Base-by-base conservation (phyloP, 2,113 vertebrate genomes). In the Nyctibius bracteatus region DNA sequence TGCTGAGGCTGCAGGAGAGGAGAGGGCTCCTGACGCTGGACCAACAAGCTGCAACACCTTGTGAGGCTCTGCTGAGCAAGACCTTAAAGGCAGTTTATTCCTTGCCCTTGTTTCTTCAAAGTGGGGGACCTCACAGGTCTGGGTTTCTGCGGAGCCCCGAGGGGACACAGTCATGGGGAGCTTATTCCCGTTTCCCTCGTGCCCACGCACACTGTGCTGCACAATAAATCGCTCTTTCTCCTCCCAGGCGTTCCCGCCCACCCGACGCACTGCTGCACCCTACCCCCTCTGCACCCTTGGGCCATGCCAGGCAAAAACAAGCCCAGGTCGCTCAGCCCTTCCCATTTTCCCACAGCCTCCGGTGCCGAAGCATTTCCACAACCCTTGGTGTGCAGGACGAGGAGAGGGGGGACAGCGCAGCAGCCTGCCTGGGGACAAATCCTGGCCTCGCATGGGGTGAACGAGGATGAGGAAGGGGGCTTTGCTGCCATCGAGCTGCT, bases 281-380 rank as follows among this genome's bases (percentile, higher is more conserved):
- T 30, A 8, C 51, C 27, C 18, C 25, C 25, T 28, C 63, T 47
- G 27, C 77, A 87, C 41, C 70, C 30, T 41, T 33, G 67, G 65
- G 39, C 46, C 2, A 0, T 9, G 22, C 82, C 2, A 0, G 28
- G 6, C 2, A 0, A 75, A n/a, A 80, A 51, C 0, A 0, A 66
- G 52, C 25, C 35, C 4, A 0, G 6, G 47, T 37, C 24, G 9
- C 11, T 43, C 85, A 47, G 67, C 12, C 10, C 24, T 78, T 35
- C 46, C n/a, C 21, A 1, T 44, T 79, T 74, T 67, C 46, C 73
- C 70, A 9, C 8, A 2, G n/a, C 16, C 31, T 57, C 73, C 35
- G 41, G 30, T 27, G 33, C 5, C 1, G 0, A 44, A 59, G 49
- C 14, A 12, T 65, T 83, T 47, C 65, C 68, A 44, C 35, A 31